Base-by-base conservation (phyloP, 2,888 invertebrate genomes). In the Dastarcus helophoroides region DNA sequence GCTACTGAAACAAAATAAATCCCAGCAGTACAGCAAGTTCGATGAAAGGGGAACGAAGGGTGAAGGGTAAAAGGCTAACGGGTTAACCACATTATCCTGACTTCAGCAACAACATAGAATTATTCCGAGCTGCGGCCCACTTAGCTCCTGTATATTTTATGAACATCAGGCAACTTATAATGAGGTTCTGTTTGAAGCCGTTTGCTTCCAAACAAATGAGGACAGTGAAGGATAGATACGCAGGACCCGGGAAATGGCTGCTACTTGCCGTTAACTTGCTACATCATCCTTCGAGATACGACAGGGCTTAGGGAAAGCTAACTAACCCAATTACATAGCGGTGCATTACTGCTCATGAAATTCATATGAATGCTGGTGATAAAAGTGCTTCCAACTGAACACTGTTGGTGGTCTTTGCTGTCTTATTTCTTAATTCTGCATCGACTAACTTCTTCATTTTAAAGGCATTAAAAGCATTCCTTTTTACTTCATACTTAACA, bases 151-250 rank as follows among this genome's bases (percentile, higher is more conserved):
- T 60, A 63, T 63, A 62, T 60, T 63, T 62, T 57, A 63, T 61
- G 61, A 58, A 58, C 58, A 58, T 58, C 59, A 58, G 57, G 55
- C 56, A 61, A 62, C 48, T 59, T 60, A 60, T 63, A 63, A 62
- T 60, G 59, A 59, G 56, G 59, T 57, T 57, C 60, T 60, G 60
- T 60, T 62, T 61, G 60, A 58, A 55, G 58, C 55, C 44, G 52
- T 53, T 54, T 50, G 54, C 46, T 44, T 49, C 43, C 41, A 41
- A 46, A 46, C 49, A 49, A 49, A 48, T 43, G 47, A 43, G 40
- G 47, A 12, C 19, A 5, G 25, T 39, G 41, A 41, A 42, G 45
- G 46, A 46, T 32, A 30, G 29, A 34, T 39, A 46, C 46, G 46
- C 43, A 47, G 39, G 40, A 17, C 42, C 48, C 43, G 47, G 47